phyloP scores from a whole-genome alignment of 2,113 vertebrate species.

The Pungitius pungitius region DNA sequence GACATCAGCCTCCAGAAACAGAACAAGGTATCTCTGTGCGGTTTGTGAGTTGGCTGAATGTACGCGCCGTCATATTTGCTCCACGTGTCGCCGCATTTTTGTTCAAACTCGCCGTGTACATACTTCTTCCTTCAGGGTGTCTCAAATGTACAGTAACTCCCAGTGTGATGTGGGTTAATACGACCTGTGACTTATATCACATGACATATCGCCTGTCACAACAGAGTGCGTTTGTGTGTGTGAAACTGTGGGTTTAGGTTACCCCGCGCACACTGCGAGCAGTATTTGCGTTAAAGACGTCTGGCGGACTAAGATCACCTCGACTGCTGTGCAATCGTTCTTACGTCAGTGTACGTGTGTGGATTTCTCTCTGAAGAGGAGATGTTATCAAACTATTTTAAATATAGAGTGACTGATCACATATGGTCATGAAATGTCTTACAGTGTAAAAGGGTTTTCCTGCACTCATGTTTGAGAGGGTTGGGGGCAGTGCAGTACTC shows the following conservation, averaged over 20 bases:
- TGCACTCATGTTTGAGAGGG: too few relatives aligned
- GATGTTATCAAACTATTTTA: background rate
- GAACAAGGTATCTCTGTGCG: background rate
- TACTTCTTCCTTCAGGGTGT: background rate
- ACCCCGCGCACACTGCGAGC: conserved; percentile 9
- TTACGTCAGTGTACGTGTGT: background rate
- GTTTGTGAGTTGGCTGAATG: background rate
- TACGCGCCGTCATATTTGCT: background rate
- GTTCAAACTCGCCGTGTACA: background rate
- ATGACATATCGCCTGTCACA: conserved; percentile 36
- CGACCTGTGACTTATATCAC: background rate
- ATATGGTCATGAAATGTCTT: background rate
- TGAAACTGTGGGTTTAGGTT: conserved; percentile 11
- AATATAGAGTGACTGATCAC: background rate
- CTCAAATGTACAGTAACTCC: conserved; percentile 2
- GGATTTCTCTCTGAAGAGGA: background rate
- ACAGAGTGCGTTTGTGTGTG: background rate
- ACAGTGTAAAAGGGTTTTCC: too few relatives aligned
- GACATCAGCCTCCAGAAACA: background rate
- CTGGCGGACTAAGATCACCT: conserved; percentile 59
- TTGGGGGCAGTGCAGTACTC: background rate
- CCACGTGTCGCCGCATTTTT: background rate
- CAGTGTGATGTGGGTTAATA: conserved; percentile 10
- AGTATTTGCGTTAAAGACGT: conserved; percentile 32
- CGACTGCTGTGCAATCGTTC: conserved; percentile 33